Base-by-base conservation (phyloP, 2,113 vertebrate genomes). In the Mobula hypostoma region DNA sequence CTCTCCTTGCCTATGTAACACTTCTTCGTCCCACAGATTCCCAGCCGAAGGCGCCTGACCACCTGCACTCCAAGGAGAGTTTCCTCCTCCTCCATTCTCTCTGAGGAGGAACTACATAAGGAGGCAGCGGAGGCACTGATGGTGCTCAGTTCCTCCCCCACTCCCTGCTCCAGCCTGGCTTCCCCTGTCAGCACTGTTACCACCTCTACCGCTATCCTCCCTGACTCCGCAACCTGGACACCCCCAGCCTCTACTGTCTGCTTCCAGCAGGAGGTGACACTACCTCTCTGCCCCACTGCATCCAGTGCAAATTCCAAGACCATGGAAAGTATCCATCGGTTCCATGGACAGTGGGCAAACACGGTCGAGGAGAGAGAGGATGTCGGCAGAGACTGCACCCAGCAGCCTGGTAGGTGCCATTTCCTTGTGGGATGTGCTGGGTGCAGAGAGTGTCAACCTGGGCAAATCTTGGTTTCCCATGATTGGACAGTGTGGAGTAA, bases 101-200 rank as follows among this genome's bases (percentile, higher is more conserved):
- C 95, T 0, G 96, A 96, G 79, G 19, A 94, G 76, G 95, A 96
- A 95, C 94, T 96, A 72, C 96, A 96, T 94, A 72, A 36, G 77
- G 96, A 96, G 83, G 96, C 96, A 82, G 96, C 96, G 0, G 96
- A 96, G 90, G 96, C 96, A 95, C 95, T 96, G 56, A 94, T 96
- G 94, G 96, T 95, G 77, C 95, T 96, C 88, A 96, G 95, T 94
- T 96, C 96, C n/a, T 94, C 96, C 36, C 94, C 95, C 80, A 95
- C 95, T 70, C 56, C 95, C 11, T 76, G 95, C 7, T 82, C 94
- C 77, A 21, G 68, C 27, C 94, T 74, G 3, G 48, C 94, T 87
- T 66, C 32, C 94, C 36, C 94, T 94, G 76, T 94, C 94, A 0
- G 94, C 94, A 1, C 5, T 68, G 0, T 80, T 2, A 15, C 72